Evolutionary conservation across 2,888 invertebrate species (phyloP), one percentile per base, ranked within the genome.

Genomic region (Sesia bembeciformis): DNA sequence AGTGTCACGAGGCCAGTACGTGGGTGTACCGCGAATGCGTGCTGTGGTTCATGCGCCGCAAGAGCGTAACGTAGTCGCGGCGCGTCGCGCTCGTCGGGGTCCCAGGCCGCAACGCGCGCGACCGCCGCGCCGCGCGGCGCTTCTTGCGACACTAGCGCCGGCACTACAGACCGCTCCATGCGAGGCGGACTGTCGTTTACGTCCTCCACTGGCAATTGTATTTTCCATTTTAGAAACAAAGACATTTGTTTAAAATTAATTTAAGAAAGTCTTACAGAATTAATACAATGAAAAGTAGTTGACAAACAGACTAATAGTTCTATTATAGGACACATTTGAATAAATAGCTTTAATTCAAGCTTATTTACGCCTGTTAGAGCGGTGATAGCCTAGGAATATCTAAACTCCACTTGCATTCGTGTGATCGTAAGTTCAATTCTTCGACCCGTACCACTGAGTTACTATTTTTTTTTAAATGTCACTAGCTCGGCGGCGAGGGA

Each of bases 161-260:
- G 91, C 78, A 97, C 95, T 40, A 95, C 93, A 23, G 92, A 90
- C 69, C 96, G 94, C 75, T 96, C 95, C 84, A 97, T 94, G 71
- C 92, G 93, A 39, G 98, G 98, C 52, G 96, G 92, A 76, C 95
- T 96, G 86, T 98, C 98, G 84, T 98, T 98, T 86, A 96, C 93
- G 85, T 98, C 97, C 61, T 94, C 88, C 58, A 98, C 96, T 92
- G 78, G 23, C 23, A 23, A 23, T 23, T 23, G 23, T 23, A 23
- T 23, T 23, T 23, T 23, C 23, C 23, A 23, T 23, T 23, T 23
- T 23, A 23, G 2, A 4, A 74, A 70, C 40, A 8, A 41, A 40
- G 4, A 50, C 23, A 5, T 23, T 49, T 23, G 5, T 23, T 49
- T 49, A 38, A 4, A 23, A 5, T 40, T 46, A 23, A 23, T 23